phyloP scores from a whole-genome alignment of 2,113 vertebrate species.

The Ictalurus furcatus region DNA sequence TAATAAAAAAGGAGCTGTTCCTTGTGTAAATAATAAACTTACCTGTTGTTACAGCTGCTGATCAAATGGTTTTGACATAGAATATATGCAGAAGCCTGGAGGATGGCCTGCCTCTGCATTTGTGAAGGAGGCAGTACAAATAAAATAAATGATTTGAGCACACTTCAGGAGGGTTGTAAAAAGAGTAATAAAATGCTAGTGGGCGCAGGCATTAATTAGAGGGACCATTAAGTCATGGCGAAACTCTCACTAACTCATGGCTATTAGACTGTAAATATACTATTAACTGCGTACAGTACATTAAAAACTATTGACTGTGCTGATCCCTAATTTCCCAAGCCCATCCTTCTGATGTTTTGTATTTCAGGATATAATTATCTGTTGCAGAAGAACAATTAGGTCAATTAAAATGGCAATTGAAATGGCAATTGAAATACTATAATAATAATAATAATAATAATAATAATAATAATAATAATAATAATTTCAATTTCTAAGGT shows the following conservation, averaged over 20 bases:
- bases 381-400: neutral
- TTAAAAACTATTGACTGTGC: neutral
- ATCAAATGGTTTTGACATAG: slow-evolving; percentile 21
- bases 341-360: neutral
- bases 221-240: slow-evolving; percentile 42
- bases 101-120: neutral
- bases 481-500: neutral
- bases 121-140: slow-evolving; percentile 15
- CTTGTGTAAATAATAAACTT: slow-evolving; percentile 34
- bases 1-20: slow-evolving; percentile 11
- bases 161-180: slow-evolving; percentile 35
- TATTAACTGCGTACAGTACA: slow-evolving; percentile 29
- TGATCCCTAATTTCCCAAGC: neutral
- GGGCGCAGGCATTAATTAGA: slow-evolving; percentile 39
- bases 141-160: slow-evolving; percentile 40
- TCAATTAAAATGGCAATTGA: neutral
- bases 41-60: slow-evolving; percentile 24
- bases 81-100: neutral
- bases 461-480: neutral
- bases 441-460: neutral
- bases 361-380: neutral
- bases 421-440: neutral
- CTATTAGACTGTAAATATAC: slow-evolving; percentile 31
- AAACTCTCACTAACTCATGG: slow-evolving; percentile 43
- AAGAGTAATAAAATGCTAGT: slow-evolving; percentile 35